These are phyloP conservation scores for Motacilla alba DNA, from an alignment of 2,113 vertebrate species.

Conservation along the genomic window DNA sequence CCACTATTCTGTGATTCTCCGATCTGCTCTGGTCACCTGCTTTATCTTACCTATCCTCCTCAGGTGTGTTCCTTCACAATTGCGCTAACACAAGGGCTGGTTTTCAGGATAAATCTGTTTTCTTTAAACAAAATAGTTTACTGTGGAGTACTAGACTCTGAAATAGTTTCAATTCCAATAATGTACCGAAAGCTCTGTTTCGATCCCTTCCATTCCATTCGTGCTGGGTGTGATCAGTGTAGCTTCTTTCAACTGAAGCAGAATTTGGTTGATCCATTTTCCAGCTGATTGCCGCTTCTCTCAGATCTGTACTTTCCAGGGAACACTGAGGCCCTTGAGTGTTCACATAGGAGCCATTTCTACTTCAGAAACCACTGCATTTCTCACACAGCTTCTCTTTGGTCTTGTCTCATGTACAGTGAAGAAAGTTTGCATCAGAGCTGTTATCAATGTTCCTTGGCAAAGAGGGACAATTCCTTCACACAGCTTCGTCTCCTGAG, in stretches of 20 bases:
- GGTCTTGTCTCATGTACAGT: not conserved
- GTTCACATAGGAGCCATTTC: not conserved
- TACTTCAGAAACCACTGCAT: not conserved
- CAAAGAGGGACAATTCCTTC: not conserved
- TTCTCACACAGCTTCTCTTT: not conserved
- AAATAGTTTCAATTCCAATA: not conserved
- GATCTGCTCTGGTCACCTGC: not conserved
- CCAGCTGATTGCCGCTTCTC: not conserved
- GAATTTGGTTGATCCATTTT: not conserved
- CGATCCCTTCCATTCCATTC: not conserved
- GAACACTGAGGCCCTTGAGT: not conserved
- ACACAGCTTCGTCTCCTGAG: not conserved
- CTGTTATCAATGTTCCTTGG: not conserved
- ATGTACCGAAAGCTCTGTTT: not conserved
- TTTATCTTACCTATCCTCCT: not conserved
- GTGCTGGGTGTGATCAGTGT: not conserved
- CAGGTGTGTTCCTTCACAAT: not conserved
- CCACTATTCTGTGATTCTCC: not conserved
- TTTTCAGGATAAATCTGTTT: not conserved
- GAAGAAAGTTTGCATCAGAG: not conserved
- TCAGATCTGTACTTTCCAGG: not conserved
- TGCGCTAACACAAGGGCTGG: not conserved
- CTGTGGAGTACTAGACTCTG: not conserved
- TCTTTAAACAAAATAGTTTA: not conserved
- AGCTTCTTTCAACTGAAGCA: not conserved